Percentiles rank a stretch among this genome's conserved stretches.
phyloP scores from a whole-genome alignment of 1,140 invertebrate species.

The Bombus polaris region DNA sequence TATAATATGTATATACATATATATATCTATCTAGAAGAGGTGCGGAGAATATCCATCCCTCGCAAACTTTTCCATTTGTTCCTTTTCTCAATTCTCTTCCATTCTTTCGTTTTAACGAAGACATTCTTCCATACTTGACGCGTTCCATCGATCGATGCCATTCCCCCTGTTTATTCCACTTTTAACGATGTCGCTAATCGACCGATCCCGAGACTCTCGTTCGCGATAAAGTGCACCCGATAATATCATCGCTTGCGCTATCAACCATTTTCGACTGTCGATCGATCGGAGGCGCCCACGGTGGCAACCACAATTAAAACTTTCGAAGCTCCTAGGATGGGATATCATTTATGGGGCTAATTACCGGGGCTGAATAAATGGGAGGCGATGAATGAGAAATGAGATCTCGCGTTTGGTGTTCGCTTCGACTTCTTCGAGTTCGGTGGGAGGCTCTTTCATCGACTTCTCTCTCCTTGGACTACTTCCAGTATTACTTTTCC shows the following conservation, averaged over 20 bases:
- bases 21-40: background rate
- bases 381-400: conserved; percentile 34
- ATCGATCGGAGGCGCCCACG: background rate
- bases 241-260: conserved; percentile 37
- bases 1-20: no score
- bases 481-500: conserved; percentile 47
- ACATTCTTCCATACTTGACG: background rate
- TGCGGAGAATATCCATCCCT: background rate
- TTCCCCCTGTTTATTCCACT: background rate
- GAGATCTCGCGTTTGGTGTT: conserved; percentile 23
- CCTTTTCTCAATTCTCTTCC: background rate
- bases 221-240: conserved; percentile 14
- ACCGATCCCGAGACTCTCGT: background rate
- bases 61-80: background rate
- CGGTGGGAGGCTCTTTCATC: background rate
- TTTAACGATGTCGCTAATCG: conserved; percentile 10
- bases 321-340: conserved; percentile 1
- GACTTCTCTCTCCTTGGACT: background rate
- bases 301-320: conserved; percentile 37
- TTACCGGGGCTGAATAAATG: conserved; percentile 40
- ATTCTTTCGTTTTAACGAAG: background rate
- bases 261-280: background rate
- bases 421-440: background rate
- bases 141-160: background rate
- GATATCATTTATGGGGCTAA: conserved; percentile 31